These are phyloP conservation scores for Chionoecetes opilio DNA, from an alignment of 1,140 invertebrate genomes.

Conservation along the genomic window DNA sequence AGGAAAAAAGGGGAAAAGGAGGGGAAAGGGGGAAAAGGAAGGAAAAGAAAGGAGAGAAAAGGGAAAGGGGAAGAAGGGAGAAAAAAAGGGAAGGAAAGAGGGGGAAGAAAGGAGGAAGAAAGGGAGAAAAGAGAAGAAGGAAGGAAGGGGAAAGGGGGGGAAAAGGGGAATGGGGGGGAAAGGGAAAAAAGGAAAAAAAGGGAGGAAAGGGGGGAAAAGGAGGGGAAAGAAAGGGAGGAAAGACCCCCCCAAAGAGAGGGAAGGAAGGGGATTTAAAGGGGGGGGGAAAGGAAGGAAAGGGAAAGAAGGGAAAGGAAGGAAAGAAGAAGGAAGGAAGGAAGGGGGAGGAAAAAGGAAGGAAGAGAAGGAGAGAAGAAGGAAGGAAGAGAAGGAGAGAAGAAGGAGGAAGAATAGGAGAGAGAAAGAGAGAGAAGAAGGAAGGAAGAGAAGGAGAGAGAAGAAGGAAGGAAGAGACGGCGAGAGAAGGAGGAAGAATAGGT, in stretches of 20 bases:
- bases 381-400: constrained; percentile 51
- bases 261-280: constrained; percentile 24
- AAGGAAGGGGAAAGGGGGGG: too few species aligned
- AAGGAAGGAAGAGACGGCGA: neutral
- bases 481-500: neutral
- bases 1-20: neutral
- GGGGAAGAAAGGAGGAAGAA: too few species aligned
- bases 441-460: neutral
- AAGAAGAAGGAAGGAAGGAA: constrained; percentile 32
- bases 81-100: too few species aligned
- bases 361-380: neutral
- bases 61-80: too few species aligned
- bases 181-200: too few species aligned
- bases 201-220: too few species aligned
- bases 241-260: too few species aligned
- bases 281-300: neutral
- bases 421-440: neutral
- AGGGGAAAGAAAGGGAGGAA: neutral
- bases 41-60: neutral
- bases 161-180: too few species aligned
- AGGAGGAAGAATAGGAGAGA: neutral
- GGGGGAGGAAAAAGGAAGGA: neutral
- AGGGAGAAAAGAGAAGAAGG: too few species aligned
- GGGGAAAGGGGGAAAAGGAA: neutral
- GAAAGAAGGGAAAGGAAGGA: neutral